These are phyloP conservation scores for Kryptolebias marmoratus DNA, from an alignment of 2,113 vertebrate species.

Conservation along the genomic window DNA sequence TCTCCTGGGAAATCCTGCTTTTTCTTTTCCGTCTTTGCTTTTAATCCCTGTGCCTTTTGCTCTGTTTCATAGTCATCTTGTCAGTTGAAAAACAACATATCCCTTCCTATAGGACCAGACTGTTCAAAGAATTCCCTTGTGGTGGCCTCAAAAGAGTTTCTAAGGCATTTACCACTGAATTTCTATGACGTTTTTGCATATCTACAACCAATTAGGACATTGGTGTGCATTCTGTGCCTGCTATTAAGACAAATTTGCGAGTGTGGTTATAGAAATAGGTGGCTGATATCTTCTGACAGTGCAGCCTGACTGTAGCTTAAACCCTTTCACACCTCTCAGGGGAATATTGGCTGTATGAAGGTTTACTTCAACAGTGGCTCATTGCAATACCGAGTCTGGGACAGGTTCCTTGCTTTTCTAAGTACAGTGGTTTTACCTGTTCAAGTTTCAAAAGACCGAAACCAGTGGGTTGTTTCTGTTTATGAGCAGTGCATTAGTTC, in stretches of 20 bases:
- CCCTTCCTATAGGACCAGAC: not conserved
- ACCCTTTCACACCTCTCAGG: conserved; percentile 36
- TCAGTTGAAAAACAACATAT: conserved; percentile 10
- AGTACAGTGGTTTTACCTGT: conserved; percentile 12
- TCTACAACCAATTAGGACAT: conserved; percentile 13
- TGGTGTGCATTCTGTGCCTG: not conserved
- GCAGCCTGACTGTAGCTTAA: conserved; percentile 38
- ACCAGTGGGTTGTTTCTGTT: conserved; percentile 25
- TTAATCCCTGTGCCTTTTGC: conserved; percentile 33
- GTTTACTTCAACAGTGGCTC: conserved; percentile 11
- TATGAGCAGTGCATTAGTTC: not conserved
- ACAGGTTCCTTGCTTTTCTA: conserved; percentile 12
- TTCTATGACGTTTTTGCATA: conserved; percentile 11
- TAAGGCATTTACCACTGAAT: conserved; percentile 15
- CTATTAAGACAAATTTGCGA: conserved; percentile 1
- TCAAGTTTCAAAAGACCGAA: conserved; percentile 13
- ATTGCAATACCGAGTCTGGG: conserved; percentile 12
- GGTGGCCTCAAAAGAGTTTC: conserved; percentile 1
- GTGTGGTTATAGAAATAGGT: not conserved
- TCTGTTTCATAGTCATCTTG: conserved; percentile 27
- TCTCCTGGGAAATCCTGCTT: conserved; percentile 16
- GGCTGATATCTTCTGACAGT: conserved; percentile 24
- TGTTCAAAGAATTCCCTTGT: conserved; percentile 22
- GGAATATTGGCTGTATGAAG: conserved; percentile 18
- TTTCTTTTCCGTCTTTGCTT: conserved; percentile 28